Evolutionary conservation across 2,888 invertebrate genomes (phyloP).

Genomic region (Autographa pulchrina): DNA sequence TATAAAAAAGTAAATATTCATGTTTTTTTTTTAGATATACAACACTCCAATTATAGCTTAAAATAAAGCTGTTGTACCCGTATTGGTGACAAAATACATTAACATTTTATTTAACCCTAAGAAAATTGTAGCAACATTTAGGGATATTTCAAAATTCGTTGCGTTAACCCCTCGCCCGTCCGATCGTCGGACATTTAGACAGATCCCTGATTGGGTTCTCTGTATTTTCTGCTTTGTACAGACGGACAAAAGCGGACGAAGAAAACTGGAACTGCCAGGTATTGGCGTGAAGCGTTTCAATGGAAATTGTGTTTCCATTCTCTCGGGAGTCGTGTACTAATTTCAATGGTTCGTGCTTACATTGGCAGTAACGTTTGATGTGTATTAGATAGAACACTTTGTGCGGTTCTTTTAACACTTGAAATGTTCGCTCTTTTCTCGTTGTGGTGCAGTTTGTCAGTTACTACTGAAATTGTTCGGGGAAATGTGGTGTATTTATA

Average conservation of each 20-base stretch:
- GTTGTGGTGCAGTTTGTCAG: conserved; percentile 1
- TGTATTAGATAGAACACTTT: conserved; percentile 36
- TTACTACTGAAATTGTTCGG: neutral
- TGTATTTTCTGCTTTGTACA: conserved; percentile 69
- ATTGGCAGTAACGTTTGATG: conserved; percentile 38
- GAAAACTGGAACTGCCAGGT: conserved; percentile 70
- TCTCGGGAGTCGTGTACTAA: conserved; percentile 65
- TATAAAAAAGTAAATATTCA: no score
- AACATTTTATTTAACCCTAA: conserved; percentile 31
- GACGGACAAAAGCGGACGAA: conserved; percentile 69
- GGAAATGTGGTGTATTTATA: conserved; percentile 2
- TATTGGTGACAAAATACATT: conserved; percentile 27
- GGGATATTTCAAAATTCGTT: conserved; percentile 57
- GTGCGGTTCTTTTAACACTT: conserved; percentile 31
- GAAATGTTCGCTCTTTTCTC: neutral
- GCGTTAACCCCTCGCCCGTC: conserved; percentile 60
- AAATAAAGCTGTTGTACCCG: conserved; percentile 12
- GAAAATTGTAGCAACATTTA: conserved; percentile 42
- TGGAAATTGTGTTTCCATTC: conserved; percentile 76
- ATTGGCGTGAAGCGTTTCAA: conserved; percentile 68
- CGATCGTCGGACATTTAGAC: conserved; percentile 71
- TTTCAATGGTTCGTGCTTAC: conserved; percentile 62
- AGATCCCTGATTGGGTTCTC: conserved; percentile 79
- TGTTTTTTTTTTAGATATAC: no score
- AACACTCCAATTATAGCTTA: conserved; percentile 16